Evolutionary conservation across 2,888 invertebrate species (phyloP), one percentile per base, ranked within the genome.

Genomic region (Heteromurus nitidus): DNA sequence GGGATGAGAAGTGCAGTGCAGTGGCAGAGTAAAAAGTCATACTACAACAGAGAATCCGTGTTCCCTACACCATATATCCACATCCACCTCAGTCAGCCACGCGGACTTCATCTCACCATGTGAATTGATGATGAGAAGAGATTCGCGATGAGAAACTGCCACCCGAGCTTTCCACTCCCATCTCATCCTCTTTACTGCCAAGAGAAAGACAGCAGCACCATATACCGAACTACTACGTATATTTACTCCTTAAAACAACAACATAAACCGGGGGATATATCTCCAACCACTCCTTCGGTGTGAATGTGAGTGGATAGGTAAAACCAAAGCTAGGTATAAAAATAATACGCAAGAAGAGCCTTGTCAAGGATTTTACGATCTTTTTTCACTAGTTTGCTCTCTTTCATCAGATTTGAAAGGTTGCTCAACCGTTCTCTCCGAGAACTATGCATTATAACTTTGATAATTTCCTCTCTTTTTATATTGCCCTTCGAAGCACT

Each of bases 351-450:
- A 30, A 31, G 22, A 53, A 73, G 73, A 62, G 16, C 64, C 73
- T 73, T 73, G 73, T 64, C 73, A 73, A 73, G 64, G 73, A 64
- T 73, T 72, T 72, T 30, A 53, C 31, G 28, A 42, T 18, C 13
- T 47, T 5, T 58, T 44, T 60, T 44, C 58, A 16, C 28, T 60
- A 60, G 13, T 60, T n/a, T 30, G 28, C 30, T 20, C 55, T 55
- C 20, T 55, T 47, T 5, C 16, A 16, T 11, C 42, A 22, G 22
- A 36, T 36, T 31, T 7, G 16, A 70, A 70, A 70, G 70, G 58
- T 70, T 72, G 58, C 70, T 72, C 70, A 72, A 72, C 26, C 50
- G 50, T 53, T 69, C 30, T 3, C 5, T n/a, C 13, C 13, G 3
- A 62, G n/a, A 62, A 20, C 16, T 31, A 62, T 62, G n/a, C 31